Evolutionary conservation across 1,140 invertebrate species (phyloP).

Genomic region (Ephestia elutella): DNA sequence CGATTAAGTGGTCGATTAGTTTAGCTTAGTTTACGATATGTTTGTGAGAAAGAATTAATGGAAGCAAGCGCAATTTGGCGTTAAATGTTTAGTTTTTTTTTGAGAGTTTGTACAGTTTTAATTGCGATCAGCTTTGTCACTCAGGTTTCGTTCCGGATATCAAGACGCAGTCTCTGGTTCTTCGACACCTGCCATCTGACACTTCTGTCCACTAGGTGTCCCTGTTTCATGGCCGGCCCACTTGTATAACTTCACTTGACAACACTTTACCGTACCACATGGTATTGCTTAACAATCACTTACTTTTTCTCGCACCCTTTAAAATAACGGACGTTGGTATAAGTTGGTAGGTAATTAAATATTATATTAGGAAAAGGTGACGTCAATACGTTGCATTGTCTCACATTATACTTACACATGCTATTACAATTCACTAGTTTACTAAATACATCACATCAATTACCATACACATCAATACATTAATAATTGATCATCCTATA

Average conservation of each 20-base stretch:
- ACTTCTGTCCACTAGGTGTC: constrained; percentile 50
- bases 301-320: constrained; percentile 13
- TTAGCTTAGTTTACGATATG: constrained; percentile 64
- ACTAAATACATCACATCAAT: constrained; percentile 11
- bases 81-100: constrained; percentile 30
- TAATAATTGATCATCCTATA: constrained; percentile 15
- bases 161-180: constrained; percentile 66
- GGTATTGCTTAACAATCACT: constrained; percentile 21
- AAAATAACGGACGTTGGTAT: constrained; percentile 6
- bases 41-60: constrained; percentile 60
- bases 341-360: background rate
- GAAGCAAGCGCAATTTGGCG: constrained; percentile 72
- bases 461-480: constrained; percentile 17
- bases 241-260: constrained; percentile 57
- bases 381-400: constrained; percentile 26
- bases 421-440: constrained; percentile 12
- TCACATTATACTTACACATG: constrained; percentile 21
- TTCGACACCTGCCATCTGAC: constrained; percentile 65
- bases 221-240: constrained; percentile 68
- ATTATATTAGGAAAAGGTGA: constrained; percentile 10
- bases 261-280: constrained; percentile 47
- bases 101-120: constrained; percentile 14
- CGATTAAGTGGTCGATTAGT: constrained; percentile 34
- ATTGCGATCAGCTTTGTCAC: constrained; percentile 26
- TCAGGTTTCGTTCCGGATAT: constrained; percentile 69